A percentile compares a stretch with the other conserved stretches of the same genome.
Evolutionary conservation across 2,888 invertebrate genomes (phyloP).

Genomic region (Xanthorhoe spadicearia): DNA sequence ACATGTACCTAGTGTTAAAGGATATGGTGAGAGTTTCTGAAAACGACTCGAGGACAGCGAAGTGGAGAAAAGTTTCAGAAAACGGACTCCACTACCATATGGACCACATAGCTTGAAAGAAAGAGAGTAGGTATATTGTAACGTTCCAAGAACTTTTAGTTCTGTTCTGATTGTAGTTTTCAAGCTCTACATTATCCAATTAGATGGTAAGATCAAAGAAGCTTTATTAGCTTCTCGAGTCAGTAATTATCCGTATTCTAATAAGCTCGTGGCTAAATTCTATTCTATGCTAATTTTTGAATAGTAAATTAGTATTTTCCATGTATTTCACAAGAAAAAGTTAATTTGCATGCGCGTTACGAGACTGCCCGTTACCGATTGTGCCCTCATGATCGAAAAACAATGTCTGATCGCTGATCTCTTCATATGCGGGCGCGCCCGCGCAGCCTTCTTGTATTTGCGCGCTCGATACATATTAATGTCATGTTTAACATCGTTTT

Average conservation of each 20-base stretch:
- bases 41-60: no score
- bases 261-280: slow-evolving; percentile 31
- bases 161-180: background rate
- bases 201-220: slow-evolving; percentile 35
- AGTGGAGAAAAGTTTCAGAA: no score
- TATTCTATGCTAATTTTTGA: slow-evolving; percentile 26
- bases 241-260: slow-evolving; percentile 27
- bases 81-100: no score
- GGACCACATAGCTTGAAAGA: no score
- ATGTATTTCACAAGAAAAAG: slow-evolving; percentile 52
- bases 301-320: slow-evolving; percentile 37
- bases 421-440: slow-evolving; percentile 55
- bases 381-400: slow-evolving; percentile 70
- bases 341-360: slow-evolving; percentile 72
- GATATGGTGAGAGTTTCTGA: no score
- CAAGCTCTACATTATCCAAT: slow-evolving; percentile 14
- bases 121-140: no score
- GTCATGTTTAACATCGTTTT: slow-evolving; percentile 57
- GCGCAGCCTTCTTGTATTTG: slow-evolving; percentile 69
- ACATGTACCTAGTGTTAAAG: no score
- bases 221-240: slow-evolving; percentile 16
- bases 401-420: slow-evolving; percentile 57
- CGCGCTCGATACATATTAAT: slow-evolving; percentile 76
- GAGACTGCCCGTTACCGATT: slow-evolving; percentile 61
- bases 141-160: background rate